Evolutionary conservation across 2,113 vertebrate species (phyloP).

Genomic region (Archilochus colubris): DNA sequence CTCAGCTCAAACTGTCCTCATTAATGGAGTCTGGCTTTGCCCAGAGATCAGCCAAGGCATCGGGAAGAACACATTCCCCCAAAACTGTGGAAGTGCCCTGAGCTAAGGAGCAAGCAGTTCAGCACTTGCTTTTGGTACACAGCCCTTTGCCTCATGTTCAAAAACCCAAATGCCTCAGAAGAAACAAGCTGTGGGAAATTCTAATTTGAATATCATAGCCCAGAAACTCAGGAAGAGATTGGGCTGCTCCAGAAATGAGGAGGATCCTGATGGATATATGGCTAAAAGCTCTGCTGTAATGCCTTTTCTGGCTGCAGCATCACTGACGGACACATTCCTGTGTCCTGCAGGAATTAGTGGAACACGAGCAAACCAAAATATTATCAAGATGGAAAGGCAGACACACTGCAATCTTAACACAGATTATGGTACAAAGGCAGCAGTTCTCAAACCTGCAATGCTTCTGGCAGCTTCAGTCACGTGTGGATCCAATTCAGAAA

Average conservation of each 20-base stretch:
- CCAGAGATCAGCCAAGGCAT: background rate
- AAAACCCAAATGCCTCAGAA: background rate
- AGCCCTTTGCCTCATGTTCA: accelerated
- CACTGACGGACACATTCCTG: background rate
- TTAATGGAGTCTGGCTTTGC: background rate
- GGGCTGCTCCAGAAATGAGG: background rate
- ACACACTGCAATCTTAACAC: accelerated
- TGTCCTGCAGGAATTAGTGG: background rate
- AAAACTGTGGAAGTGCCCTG: background rate
- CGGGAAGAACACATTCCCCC: background rate
- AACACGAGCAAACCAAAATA: accelerated
- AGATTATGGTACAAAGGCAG: background rate
- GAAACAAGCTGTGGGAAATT: background rate
- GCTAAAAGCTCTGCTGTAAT: background rate
- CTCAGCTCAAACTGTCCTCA: background rate
- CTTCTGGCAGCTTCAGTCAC: background rate
- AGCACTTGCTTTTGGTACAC: background rate
- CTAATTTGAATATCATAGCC: accelerated
- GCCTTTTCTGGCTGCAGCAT: background rate
- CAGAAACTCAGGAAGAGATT: background rate
- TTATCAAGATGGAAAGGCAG: background rate
- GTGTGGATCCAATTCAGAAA: background rate
- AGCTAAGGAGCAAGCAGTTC: background rate
- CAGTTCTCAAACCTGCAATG: background rate
- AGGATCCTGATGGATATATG: background rate